Conservation (phyloP, 2,888 invertebrate species). For the Trileptium ribeirensis region DNA sequence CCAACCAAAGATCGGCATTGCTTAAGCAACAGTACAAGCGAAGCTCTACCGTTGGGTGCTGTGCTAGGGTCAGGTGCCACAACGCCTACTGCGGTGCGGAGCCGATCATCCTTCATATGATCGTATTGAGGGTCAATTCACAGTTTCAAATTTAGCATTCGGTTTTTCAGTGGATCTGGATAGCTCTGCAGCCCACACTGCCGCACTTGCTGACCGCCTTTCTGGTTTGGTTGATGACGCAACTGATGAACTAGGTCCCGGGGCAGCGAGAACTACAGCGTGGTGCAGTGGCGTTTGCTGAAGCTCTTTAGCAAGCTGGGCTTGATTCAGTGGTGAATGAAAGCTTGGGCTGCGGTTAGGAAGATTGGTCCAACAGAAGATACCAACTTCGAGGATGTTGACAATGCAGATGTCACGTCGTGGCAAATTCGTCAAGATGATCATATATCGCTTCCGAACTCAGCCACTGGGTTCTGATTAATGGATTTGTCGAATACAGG, state of each 20-base stretch:
- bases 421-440: background rate
- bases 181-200: background rate
- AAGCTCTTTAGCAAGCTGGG: background rate
- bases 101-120: background rate
- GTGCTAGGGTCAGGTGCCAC: background rate
- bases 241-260: background rate
- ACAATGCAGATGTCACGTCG: no score
- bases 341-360: background rate
- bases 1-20: no score
- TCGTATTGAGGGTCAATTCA: slow-evolving; percentile 41
- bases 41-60: no score
- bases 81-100: background rate
- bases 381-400: background rate
- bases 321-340: background rate
- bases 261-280: background rate
- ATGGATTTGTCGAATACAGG: background rate
- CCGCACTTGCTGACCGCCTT: background rate
- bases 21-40: no score
- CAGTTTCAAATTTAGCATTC: slow-evolving; percentile 60
- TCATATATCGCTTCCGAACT: background rate
- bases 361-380: background rate
- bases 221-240: background rate
- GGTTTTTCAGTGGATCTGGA: slow-evolving; percentile 60
- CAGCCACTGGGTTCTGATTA: background rate
- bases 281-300: background rate